phyloP scores from a whole-genome alignment of 2,113 vertebrate genomes.

The Pogona vitticeps region DNA sequence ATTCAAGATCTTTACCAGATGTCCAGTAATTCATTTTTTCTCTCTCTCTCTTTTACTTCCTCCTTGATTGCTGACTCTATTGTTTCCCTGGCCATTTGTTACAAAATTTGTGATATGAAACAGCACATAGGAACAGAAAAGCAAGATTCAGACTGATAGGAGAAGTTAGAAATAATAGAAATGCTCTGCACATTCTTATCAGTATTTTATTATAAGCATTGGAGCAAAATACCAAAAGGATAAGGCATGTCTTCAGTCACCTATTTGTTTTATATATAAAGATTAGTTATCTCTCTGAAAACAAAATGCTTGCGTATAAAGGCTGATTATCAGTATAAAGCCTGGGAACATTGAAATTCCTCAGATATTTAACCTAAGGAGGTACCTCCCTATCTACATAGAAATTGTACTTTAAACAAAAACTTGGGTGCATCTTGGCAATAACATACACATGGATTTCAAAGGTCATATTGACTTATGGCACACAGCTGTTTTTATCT shows the following conservation, averaged over 20 bases:
- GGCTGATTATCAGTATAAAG: slow-evolving; percentile 20
- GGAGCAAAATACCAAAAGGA: background rate
- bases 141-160: slow-evolving; percentile 1
- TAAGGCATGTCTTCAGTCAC: background rate
- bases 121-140: background rate
- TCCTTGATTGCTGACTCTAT: background rate
- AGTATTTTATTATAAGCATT: slow-evolving; percentile 14
- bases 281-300: slow-evolving; percentile 21
- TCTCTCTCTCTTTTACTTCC: background rate
- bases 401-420: background rate
- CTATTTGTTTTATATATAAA: background rate
- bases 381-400: background rate
- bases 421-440: background rate
- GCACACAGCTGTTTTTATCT: background rate
- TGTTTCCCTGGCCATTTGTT: background rate
- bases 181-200: slow-evolving; percentile 7
- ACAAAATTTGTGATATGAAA: background rate
- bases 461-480: too few relatives aligned
- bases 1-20: background rate
- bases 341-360: background rate
- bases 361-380: background rate
- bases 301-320: background rate
- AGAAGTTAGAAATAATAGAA: slow-evolving; percentile 25
- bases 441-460: background rate
- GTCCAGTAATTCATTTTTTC: background rate